Percentiles rank a stretch among this genome's conserved stretches.
phyloP scores from a whole-genome alignment of 2,113 vertebrate species.

The Odontesthes bonariensis region DNA sequence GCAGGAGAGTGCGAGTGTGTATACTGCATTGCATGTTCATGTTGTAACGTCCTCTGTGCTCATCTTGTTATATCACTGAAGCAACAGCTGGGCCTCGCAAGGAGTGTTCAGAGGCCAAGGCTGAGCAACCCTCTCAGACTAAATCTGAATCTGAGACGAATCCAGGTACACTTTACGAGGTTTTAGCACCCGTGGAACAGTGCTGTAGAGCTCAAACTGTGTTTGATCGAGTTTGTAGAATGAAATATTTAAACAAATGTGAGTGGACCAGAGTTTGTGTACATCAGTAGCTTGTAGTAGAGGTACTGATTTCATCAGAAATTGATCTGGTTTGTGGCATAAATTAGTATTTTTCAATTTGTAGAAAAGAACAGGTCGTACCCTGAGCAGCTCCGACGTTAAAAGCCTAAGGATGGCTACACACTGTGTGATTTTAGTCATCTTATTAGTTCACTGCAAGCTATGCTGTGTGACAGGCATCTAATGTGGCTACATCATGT shows the following conservation, averaged over 20 bases:
- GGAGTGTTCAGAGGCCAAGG: constrained; percentile 66
- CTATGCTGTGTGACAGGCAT: no score
- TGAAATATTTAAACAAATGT: constrained; percentile 9
- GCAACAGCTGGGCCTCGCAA: constrained; percentile 67
- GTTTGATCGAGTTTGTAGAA: constrained; percentile 10
- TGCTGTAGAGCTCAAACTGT: constrained; percentile 9
- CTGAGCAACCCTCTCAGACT: constrained; percentile 57
- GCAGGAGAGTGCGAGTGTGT: constrained; percentile 19
- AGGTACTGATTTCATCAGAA: constrained; percentile 14
- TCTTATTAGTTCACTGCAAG: no score
- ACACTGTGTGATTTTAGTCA: no score
- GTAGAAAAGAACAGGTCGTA: constrained; percentile 4
- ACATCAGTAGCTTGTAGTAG: constrained; percentile 10
- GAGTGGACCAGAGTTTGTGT: constrained; percentile 4
- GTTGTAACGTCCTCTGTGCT: constrained; percentile 59
- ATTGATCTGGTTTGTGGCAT: constrained; percentile 2
- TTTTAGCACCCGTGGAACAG: background rate
- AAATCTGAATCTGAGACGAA: constrained; percentile 68
- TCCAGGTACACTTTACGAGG: constrained; percentile 70
- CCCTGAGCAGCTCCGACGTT: constrained; percentile 2
- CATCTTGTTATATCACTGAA: constrained; percentile 69
- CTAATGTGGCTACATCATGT: no score
- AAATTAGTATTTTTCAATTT: constrained; percentile 14
- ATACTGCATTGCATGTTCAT: constrained; percentile 64
- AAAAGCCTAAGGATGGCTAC: background rate